Conservation (phyloP, 2,113 vertebrate species). For the Hydrochoerus hydrochaeris region DNA sequence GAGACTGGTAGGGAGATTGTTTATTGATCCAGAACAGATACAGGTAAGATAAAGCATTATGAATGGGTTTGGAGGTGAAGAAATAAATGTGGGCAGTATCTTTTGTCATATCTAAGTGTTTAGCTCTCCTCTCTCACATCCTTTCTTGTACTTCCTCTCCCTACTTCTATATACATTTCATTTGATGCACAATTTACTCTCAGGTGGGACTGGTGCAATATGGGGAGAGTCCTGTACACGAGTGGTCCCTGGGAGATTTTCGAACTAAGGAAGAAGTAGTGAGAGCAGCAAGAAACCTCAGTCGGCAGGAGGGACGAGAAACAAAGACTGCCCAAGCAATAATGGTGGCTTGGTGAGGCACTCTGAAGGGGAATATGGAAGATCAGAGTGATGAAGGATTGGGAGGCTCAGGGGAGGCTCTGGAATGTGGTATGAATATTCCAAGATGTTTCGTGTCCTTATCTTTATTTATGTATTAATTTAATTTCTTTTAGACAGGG, state of each 20-base stretch:
- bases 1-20: constrained; percentile 96
- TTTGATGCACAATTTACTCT: not conserved
- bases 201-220: constrained; percentile 97
- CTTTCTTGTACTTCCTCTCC: not conserved
- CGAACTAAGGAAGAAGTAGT: constrained; percentile 91
- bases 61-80: not conserved
- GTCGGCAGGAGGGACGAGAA: constrained; percentile 94
- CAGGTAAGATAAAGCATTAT: constrained; percentile 87
- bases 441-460: not conserved
- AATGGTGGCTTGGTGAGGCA: constrained; percentile 91
- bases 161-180: not conserved
- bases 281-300: constrained; percentile 95
- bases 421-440: not conserved
- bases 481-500: not conserved
- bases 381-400: constrained; percentile 67
- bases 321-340: constrained; percentile 94
- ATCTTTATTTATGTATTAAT: not conserved
- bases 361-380: not conserved
- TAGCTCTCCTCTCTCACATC: not conserved
- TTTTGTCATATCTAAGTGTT: not conserved
- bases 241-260: constrained; percentile 94
- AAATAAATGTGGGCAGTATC: not conserved
- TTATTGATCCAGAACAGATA: constrained; percentile 96
- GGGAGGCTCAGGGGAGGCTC: not conserved
- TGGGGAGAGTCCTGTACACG: constrained; percentile 92